A percentile compares a stretch with the other conserved stretches of the same genome.
phyloP scores from a whole-genome alignment of 2,113 vertebrate genomes.

The Notarius quadriscutis region DNA sequence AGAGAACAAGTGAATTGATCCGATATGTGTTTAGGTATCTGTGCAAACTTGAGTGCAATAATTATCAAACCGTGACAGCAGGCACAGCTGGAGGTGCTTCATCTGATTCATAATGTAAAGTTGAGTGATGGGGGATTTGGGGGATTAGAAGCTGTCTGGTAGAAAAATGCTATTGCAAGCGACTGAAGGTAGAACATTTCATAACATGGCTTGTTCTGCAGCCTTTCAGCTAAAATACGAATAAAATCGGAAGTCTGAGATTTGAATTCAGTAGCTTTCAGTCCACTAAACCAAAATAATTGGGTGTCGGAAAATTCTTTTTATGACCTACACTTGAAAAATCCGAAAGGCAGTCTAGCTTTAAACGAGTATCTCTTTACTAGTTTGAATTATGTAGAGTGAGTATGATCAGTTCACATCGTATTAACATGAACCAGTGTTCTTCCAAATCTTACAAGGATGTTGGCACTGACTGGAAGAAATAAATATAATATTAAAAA shows the following conservation, averaged over 20 bases:
- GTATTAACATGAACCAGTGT: not conserved
- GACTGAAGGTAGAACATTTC: not conserved
- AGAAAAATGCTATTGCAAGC: not conserved
- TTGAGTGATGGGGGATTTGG: not conserved
- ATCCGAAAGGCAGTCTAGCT: too few relatives aligned
- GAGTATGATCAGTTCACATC: not conserved
- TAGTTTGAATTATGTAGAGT: not conserved
- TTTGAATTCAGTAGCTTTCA: too few relatives aligned
- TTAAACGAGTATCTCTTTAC: not conserved
- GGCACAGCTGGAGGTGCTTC: not conserved
- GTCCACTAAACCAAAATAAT: too few relatives aligned
- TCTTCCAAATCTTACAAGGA: not conserved
- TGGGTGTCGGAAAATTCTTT: too few relatives aligned
- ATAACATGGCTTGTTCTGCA: not conserved
- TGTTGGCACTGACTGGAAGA: not conserved
- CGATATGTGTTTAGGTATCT: not conserved
- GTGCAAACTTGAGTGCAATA: not conserved
- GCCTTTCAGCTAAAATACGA: too few relatives aligned
- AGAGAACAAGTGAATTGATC: not conserved
- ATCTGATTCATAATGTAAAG: not conserved
- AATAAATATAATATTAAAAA: not conserved
- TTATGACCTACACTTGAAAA: too few relatives aligned
- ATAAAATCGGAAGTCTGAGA: too few relatives aligned
- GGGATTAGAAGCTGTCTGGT: not conserved
- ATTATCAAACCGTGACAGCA: not conserved